Evolutionary conservation across 2,797 vertebrate genomes (phyloP).

Genomic region (Enteromius treurensis): DNA sequence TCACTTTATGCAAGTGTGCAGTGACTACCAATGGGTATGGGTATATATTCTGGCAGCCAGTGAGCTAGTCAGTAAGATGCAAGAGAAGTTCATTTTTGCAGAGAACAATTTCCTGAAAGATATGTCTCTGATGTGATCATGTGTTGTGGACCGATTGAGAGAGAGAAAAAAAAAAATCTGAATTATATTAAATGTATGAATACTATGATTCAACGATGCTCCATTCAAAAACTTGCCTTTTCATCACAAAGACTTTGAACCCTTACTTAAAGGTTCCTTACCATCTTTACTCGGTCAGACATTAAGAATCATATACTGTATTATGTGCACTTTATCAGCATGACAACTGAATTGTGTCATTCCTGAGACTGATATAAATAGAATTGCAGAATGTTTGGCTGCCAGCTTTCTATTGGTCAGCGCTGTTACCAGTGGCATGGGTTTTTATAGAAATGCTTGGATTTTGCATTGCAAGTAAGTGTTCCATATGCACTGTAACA

Average conservation of each 20-base stretch:
- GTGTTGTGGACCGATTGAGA: neutral
- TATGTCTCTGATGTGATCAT: neutral
- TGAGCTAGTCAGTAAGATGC: neutral
- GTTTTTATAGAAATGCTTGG: neutral
- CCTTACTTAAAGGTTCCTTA: neutral
- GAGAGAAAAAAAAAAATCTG: neutral
- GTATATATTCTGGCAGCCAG: neutral
- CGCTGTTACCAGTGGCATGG: neutral
- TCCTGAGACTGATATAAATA: neutral
- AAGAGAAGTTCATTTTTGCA: neutral
- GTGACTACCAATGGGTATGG: neutral
- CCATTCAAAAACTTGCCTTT: neutral
- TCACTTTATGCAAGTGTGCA: constrained; percentile 1
- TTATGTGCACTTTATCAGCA: neutral
- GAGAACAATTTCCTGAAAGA: neutral
- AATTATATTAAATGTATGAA: neutral
- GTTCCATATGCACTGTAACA: neutral
- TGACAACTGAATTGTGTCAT: neutral
- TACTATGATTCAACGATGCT: neutral
- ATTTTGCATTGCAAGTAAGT: neutral
- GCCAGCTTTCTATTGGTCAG: neutral
- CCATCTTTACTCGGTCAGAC: neutral
- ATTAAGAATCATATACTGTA: neutral
- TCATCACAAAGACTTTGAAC: neutral
- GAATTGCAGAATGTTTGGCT: neutral